These are phyloP conservation scores for Scotopteryx bipunctaria DNA, from an alignment of 2,888 invertebrate genomes.

Conservation along the genomic window DNA sequence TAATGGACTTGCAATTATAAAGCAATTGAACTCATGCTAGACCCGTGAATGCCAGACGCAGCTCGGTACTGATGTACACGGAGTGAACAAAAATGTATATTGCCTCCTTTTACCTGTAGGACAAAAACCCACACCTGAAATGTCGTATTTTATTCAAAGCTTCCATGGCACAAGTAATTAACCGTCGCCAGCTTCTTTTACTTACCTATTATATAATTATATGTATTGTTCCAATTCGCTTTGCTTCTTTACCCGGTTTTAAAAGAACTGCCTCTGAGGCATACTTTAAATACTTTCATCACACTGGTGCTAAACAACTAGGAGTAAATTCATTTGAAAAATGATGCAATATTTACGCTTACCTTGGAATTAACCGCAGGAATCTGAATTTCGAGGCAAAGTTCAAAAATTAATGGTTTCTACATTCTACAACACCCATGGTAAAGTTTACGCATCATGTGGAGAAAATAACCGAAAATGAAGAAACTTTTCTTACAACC, in stretches of 20 bases:
- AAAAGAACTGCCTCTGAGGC: too few species aligned
- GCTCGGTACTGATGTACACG: not conserved
- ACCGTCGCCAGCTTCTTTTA: constrained; percentile 1
- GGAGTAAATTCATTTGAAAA: too few species aligned
- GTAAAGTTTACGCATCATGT: constrained; percentile 4
- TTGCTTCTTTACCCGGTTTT: not conserved
- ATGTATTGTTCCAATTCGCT: not conserved
- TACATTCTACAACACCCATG: not conserved
- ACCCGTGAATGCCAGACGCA: not conserved
- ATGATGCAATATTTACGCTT: too few species aligned
- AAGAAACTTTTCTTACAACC: constrained; percentile 32
- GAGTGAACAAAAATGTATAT: constrained; percentile 26
- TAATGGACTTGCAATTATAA: not conserved
- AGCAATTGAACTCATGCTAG: not conserved
- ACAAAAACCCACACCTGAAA: constrained; percentile 6
- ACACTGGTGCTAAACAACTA: too few species aligned
- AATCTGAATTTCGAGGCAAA: not conserved
- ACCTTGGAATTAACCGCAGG: too few species aligned
- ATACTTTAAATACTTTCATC: too few species aligned
- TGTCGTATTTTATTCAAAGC: constrained; percentile 12
- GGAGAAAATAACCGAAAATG: constrained; percentile 14
- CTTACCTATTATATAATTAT: too few species aligned
- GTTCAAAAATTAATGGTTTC: constrained; percentile 1
- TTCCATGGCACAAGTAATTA: constrained; percentile 7
- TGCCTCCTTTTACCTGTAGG: constrained; percentile 13